These are phyloP conservation scores for Ooceraea biroi DNA, from an alignment of 1,140 invertebrate species.

Conservation along the genomic window DNA sequence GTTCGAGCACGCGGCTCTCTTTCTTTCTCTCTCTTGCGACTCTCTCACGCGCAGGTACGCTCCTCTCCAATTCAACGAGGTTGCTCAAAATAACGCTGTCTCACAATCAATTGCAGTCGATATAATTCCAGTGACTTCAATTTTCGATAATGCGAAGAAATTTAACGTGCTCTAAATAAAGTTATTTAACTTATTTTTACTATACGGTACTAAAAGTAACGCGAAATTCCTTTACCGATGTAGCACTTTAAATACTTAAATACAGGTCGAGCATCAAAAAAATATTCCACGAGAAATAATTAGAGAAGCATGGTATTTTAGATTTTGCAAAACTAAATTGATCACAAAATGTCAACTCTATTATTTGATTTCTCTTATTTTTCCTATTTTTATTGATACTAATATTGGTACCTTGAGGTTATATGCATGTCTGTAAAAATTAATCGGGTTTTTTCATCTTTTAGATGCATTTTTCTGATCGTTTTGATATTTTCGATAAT, in stretches of 20 bases:
- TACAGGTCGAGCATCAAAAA: not conserved
- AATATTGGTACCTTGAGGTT: too few relatives aligned
- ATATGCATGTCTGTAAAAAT: too few relatives aligned
- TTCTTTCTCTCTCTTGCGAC: slow-evolving; percentile 20
- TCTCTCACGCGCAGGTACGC: slow-evolving; percentile 60
- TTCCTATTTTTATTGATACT: not conserved
- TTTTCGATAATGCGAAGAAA: not conserved
- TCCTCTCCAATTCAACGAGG: slow-evolving; percentile 63
- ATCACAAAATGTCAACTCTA: not conserved
- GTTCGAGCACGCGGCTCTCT: slow-evolving; percentile 55
- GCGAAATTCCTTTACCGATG: not conserved
- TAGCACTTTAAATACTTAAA: not conserved
- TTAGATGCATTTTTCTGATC: too few relatives aligned
- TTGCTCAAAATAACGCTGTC: slow-evolving; percentile 78
- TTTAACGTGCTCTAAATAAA: too few relatives aligned
- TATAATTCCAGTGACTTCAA: not conserved
- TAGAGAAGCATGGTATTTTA: too few relatives aligned
- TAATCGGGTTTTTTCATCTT: too few relatives aligned
- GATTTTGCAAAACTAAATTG: not conserved
- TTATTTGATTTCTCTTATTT: not conserved
- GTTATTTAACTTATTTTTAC: too few relatives aligned
- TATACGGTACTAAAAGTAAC: slow-evolving; percentile 8
- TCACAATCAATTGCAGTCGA: slow-evolving; percentile 4
- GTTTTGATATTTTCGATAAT: too few relatives aligned
- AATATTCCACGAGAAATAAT: not conserved